Evolutionary conservation across 35 echinoderm and acorn worm genomes (phyloP).

Genomic region (Apostichopus parvimensis): DNA sequence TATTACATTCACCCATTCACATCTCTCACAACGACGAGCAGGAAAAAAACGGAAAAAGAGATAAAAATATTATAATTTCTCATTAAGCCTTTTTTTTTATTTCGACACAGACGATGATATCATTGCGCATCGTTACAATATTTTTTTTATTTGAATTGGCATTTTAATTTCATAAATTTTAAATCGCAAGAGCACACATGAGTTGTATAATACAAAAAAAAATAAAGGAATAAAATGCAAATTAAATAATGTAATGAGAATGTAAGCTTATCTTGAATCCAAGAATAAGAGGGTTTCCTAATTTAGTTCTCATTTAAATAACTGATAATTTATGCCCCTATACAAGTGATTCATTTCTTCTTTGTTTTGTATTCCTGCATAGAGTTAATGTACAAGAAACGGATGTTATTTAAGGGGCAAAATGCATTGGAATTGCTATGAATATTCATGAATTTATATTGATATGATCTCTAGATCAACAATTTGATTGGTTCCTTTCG

Average conservation of each 20-base stretch:
- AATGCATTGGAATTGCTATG: no score
- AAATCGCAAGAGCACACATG: constrained; percentile 31
- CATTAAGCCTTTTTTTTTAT: no score
- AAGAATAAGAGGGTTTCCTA: not conserved
- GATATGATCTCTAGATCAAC: no score
- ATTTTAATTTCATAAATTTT: not conserved
- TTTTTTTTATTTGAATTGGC: not conserved
- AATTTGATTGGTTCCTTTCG: no score
- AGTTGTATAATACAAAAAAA: constrained; percentile 42
- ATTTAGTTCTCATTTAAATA: not conserved
- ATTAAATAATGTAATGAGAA: not conserved
- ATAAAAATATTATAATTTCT: no score
- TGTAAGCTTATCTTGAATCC: not conserved
- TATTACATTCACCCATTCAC: no score
- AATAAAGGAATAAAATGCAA: not conserved
- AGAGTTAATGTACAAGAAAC: no score
- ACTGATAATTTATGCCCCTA: not conserved
- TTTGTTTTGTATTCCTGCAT: no score
- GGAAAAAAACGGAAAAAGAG: no score
- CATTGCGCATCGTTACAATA: constrained; percentile 15
- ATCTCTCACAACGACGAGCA: no score
- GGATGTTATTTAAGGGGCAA: no score
- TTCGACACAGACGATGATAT: not conserved
- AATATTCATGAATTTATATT: no score
- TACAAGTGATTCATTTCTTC: not conserved